A percentile compares a stretch with the other conserved stretches of the same genome.
These are phyloP conservation scores for Galemys pyrenaicus DNA, from an alignment of 2,113 vertebrate genomes.

Conservation along the genomic window DNA sequence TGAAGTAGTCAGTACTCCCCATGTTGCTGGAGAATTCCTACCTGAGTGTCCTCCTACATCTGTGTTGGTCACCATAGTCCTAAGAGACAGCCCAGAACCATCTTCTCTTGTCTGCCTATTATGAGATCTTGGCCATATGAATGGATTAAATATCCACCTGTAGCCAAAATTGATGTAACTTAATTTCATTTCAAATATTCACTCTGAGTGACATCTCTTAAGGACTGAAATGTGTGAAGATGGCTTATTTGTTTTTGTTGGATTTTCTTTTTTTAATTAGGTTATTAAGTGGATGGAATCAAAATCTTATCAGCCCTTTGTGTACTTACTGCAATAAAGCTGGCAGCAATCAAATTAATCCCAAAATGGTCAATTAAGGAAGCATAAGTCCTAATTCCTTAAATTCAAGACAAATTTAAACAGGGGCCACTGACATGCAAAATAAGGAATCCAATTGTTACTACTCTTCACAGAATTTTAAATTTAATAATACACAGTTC, in stretches of 20 bases:
- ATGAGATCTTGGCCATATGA: not conserved
- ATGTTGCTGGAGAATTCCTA: not conserved
- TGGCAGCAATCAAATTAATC: conserved; percentile 36
- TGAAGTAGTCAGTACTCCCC: not conserved
- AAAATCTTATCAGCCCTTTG: conserved; percentile 11
- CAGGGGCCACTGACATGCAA: not conserved
- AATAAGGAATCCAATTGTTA: conserved; percentile 23
- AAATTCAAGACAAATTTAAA: conserved; percentile 40
- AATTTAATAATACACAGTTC: not conserved
- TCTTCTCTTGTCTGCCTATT: fast-evolving
- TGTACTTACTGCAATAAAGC: conserved; percentile 3
- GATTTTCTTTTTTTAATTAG: not conserved
- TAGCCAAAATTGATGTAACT: not conserved
- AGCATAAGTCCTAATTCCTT: conserved; percentile 4
- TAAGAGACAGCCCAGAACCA: too few relatives aligned
- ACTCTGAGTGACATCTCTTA: not conserved
- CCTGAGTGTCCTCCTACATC: not conserved
- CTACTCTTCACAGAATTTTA: not conserved
- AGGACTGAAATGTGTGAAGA: not conserved
- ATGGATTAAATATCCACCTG: not conserved
- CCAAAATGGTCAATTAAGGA: conserved; percentile 42
- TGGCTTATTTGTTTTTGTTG: not conserved
- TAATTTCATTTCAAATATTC: conserved; percentile 12
- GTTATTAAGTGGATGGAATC: conserved; percentile 28
- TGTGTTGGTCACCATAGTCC: fast-evolving